Conservation (phyloP, 23 tunicate genomes). For the Corella eumyota region DNA sequence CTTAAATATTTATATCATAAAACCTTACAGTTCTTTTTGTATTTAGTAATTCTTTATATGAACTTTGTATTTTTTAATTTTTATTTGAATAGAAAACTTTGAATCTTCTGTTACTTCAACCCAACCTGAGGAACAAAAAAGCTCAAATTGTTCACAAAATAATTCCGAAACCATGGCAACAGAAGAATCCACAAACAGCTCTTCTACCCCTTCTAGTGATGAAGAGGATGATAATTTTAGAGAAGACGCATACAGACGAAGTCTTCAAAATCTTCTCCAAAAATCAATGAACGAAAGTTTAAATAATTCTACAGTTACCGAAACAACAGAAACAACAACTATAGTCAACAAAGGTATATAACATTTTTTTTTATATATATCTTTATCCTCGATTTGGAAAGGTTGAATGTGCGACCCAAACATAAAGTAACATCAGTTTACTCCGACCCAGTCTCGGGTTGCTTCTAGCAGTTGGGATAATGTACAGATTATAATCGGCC, state of each 20-base stretch:
- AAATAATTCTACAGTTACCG: not conserved
- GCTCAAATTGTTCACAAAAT: no score
- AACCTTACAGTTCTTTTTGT: no score
- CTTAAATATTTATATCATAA: no score
- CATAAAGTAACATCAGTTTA: no score
- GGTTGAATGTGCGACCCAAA: no score
- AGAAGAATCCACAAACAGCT: not conserved
- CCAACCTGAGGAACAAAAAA: not conserved
- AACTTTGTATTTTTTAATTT: not conserved
- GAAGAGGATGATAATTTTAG: slow-evolving; percentile 22
- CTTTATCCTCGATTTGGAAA: no score
- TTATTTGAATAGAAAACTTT: not conserved
- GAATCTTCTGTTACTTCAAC: not conserved
- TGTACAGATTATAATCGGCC: no score
- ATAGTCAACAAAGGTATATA: not conserved
- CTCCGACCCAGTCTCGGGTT: no score
- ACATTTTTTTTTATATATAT: no score
- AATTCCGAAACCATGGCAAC: no score
- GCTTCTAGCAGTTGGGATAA: no score
- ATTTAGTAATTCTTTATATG: no score
- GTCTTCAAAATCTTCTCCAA: slow-evolving; percentile 58
- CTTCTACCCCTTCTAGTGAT: not conserved
- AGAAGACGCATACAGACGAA: slow-evolving; percentile 39
- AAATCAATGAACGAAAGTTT: slow-evolving; percentile 23
- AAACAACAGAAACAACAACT: not conserved